Conservation (phyloP, 2,113 vertebrate species). For the Gymnorhina tibicen region DNA sequence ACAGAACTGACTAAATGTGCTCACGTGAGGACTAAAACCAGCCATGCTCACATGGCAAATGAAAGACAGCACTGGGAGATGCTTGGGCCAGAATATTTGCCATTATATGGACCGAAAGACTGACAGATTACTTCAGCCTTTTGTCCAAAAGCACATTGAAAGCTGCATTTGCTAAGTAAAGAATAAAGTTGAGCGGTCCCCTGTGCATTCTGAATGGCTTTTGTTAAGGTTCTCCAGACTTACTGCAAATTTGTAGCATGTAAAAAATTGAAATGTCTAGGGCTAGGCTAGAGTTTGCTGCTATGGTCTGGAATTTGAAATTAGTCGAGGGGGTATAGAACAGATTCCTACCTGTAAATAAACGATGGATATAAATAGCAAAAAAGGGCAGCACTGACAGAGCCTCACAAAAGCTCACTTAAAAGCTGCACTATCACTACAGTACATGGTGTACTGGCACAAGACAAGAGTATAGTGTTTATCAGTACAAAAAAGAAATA, state of each 20-base stretch:
- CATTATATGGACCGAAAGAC: conserved; percentile 19
- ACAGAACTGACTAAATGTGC: conserved; percentile 67
- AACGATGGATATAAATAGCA: conserved; percentile 14
- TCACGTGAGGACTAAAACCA: conserved; percentile 66
- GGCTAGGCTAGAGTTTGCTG: not conserved
- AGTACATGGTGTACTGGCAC: conserved; percentile 29
- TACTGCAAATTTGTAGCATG: not conserved
- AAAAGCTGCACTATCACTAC: conserved; percentile 34
- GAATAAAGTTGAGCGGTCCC: conserved; percentile 45
- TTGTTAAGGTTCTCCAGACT: conserved; percentile 34
- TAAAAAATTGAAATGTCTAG: not conserved
- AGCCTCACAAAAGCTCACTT: conserved; percentile 33
- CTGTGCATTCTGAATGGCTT: conserved; percentile 39
- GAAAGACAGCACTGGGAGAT: conserved; percentile 56
- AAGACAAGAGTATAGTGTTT: conserved; percentile 55
- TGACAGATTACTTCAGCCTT: conserved; percentile 44
- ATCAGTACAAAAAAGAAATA: conserved; percentile 67
- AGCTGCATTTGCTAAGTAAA: conserved; percentile 28
- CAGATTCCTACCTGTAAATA: conserved; percentile 53
- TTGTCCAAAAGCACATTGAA: conserved; percentile 51
- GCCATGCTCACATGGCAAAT: conserved; percentile 59
- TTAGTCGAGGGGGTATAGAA: not conserved
- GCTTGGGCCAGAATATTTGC: not conserved
- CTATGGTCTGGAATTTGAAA: not conserved
- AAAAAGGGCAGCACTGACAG: not conserved